A percentile compares a stretch with the other conserved stretches of the same genome.
These are phyloP conservation scores for Wiebesia pumilae DNA, from an alignment of 1,140 invertebrate species.

Conservation along the genomic window DNA sequence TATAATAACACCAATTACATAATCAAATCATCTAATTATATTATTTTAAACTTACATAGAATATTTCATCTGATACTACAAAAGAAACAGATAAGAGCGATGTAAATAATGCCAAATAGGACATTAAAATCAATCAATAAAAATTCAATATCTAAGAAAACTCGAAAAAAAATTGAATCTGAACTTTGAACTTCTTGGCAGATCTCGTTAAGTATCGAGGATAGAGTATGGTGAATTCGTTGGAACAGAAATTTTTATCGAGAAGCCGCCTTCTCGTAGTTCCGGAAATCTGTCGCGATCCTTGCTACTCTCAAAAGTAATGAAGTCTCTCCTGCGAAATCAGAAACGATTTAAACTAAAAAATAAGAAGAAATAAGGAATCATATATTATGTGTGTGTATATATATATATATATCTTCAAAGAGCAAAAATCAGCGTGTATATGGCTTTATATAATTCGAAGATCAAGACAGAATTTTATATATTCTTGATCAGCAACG, in stretches of 20 bases:
- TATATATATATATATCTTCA: background rate
- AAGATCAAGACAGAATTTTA: too few species aligned
- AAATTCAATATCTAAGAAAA: too few species aligned
- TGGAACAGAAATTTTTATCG: conserved; percentile 49
- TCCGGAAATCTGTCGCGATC: background rate
- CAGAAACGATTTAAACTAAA: background rate
- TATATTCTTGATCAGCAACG: too few species aligned
- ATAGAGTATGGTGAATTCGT: background rate
- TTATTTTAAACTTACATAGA: too few species aligned
- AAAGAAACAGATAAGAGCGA: too few species aligned
- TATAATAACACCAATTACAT: too few species aligned
- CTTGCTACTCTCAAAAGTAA: background rate
- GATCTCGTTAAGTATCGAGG: background rate
- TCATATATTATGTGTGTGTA: background rate
- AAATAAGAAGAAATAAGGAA: background rate
- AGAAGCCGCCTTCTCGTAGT: conserved; percentile 41
- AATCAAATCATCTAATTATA: too few species aligned
- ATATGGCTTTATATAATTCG: too few species aligned
- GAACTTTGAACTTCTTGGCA: background rate
- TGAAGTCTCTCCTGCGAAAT: background rate
- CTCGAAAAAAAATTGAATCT: background rate
- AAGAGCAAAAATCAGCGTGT: background rate
- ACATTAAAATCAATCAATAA: too few species aligned
- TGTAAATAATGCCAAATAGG: too few species aligned
- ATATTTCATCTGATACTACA: too few species aligned